Conservation (phyloP, 2,113 vertebrate genomes). For the Bubalus kerabau region DNA sequence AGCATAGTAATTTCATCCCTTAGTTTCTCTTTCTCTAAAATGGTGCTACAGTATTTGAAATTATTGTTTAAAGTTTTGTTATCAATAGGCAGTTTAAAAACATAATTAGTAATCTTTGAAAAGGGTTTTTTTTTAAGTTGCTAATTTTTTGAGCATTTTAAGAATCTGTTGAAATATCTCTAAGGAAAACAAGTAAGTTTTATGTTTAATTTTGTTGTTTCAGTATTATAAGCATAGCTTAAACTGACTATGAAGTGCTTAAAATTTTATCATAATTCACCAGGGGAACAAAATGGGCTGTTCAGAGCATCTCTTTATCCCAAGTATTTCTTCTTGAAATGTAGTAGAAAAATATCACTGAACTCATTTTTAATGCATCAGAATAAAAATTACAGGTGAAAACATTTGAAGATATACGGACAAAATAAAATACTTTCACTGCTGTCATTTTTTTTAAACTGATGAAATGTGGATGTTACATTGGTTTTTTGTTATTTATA, state of each 20-base stretch:
- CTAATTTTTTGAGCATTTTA: constrained; percentile 9
- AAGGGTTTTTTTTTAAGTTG: constrained; percentile 59
- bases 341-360: constrained; percentile 34
- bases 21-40: constrained; percentile 29
- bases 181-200: constrained; percentile 35
- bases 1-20: constrained; percentile 20
- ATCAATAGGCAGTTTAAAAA: background rate
- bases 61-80: background rate
- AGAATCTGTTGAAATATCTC: background rate
- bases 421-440: constrained; percentile 71
- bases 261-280: constrained; percentile 52
- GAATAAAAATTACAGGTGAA: constrained; percentile 66
- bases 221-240: constrained; percentile 25
- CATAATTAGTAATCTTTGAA: constrained; percentile 10
- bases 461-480: constrained; percentile 63
- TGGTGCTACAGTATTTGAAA: background rate
- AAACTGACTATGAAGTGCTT: background rate
- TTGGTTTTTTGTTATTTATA: constrained; percentile 73
- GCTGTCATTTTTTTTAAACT: constrained; percentile 58
- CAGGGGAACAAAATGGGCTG: constrained; percentile 43
- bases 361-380: constrained; percentile 66
- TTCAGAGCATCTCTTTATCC: constrained; percentile 57
- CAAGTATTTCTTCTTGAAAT: constrained; percentile 62
- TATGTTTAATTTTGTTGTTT: constrained; percentile 31
- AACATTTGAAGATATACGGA: constrained; percentile 69